Base-by-base conservation (phyloP, 2,113 vertebrate species). In the Dermatemys mawii region DNA sequence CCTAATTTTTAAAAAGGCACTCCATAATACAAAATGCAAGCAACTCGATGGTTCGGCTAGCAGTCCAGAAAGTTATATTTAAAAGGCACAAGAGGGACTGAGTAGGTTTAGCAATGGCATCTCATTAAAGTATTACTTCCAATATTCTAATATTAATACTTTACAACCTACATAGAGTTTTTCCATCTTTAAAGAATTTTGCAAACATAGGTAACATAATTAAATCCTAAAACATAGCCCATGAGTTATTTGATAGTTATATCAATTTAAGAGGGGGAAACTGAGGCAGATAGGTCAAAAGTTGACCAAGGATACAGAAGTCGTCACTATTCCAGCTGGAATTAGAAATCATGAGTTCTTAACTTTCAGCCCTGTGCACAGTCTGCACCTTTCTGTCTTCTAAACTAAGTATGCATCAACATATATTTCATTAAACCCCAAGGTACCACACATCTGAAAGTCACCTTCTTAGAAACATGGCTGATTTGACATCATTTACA, bases 101-200 rank as follows among this genome's bases (percentile, higher is more conserved):
- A 67, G 16, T 16, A n/a, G 32, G 17, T 17, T 55, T 67, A 67
- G 60, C 60, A 67, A 35, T 67, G 32, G 60, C 60, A 67, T 19
- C 17, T n/a, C 35, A 67, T 32, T 5, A 32, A 60, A 19, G 35
- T 67, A 19, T 67, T 67, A 67, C 35, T 67, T 9, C 17, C 60
- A 67, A 8, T n/a, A 67, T n/a, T 67, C 60, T 67, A 67, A 67
- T 9, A 35, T 35, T n/a, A 67, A n/a, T 67, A n/a, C 32, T n/a
- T 67, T n/a, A 67, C n/a, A 67, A 67, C 35, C 4, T 67, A n/a
- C 17, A 67, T 7, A 19, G 60, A 21, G 4, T 19, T n/a, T 38
- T 38, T 2, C 63, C n/a, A 38, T 83, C 85, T 95, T 89, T 55
- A 90, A 92, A 96, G 81, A 60, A 93, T 78, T 90, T 73, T 89